Base-by-base conservation (phyloP, 2,797 vertebrate genomes). In the Sebastes steindachneri region DNA sequence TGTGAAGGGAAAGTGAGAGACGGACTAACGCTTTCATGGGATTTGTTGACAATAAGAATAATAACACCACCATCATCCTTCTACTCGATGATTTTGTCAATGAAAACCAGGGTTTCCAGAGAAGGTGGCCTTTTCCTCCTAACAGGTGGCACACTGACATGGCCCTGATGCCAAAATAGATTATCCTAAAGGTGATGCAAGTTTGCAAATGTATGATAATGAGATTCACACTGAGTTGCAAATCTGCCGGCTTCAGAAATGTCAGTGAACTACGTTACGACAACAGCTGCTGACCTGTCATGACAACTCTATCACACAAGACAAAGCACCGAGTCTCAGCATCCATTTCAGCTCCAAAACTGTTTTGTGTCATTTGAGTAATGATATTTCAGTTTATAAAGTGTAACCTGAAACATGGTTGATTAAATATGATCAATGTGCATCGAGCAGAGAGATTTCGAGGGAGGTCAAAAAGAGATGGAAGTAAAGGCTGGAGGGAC, bases 191-290 rank as follows among this genome's bases (percentile, higher is more conserved):
- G 84, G 85, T 92, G 89, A 84, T 63, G 77, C 77, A 77, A 85
- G 88, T 88, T 89, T 88, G 84, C 86, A 91, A 92, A 94, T 88
- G 76, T 83, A 88, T 86, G 86, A 87, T 92, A 94, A 95, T 90
- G 86, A 92, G 89, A 85, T 73, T 80, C 91, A 79, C 53, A 72
- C 89, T 89, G 92, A 68, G 90, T 71, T 82, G 87, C 87, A 94
- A 93, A 94, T 92, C 85, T 85, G 86, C 82, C 84, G 78, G 78
- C 80, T 68, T 89, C 86, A 79, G 69, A 92, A 90, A 88, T 87
- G 81, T 83, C 87, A 85, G 67, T 71, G 76, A 85, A 78, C 69
- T 64, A 29, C 48, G 68, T 54, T 71, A 58, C n/a, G 64, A 82
- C 78, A 91, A 66, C 91, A 88, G 85, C 82, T 88, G 89, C 77